Evolutionary conservation across 2,113 vertebrate species (phyloP), one percentile per base, ranked within the genome.

Genomic region (Paralichthys olivaceus): DNA sequence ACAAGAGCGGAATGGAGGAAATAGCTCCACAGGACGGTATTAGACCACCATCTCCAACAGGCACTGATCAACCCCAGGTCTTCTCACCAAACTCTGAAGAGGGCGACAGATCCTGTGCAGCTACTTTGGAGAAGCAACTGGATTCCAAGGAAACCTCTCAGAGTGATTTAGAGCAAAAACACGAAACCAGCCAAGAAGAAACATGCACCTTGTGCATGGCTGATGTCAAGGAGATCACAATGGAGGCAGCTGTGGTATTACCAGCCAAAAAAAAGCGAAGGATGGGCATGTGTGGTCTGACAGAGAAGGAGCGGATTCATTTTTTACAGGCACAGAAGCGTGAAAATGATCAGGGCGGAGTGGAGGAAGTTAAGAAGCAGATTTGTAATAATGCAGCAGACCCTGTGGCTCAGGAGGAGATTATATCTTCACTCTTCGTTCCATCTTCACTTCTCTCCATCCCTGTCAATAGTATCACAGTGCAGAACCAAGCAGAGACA

Each of bases 201-300:
- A 4, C 43, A 20, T 56, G 32, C 34, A 9, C 2, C 12, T 0
- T 20, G 4, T 40, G 8, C 1, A 4, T 22, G 25, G 40, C 17
- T 56, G 66, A 85, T 47, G 40, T 57, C 43, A 74, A 77, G 45
- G 61, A 72, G 61, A 23, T 62, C 17, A 19, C 13, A 47, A 59
- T 66, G 28, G 83, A 82, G 40, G 29, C 51, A 14, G 47, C 32
- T 7, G 51, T 4, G 3, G 72, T 19, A 3, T 22, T 72, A 14
- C 83, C 81, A 0, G 71, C 75, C 66, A 92, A 89, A 56, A 92
- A 90, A 81, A 92, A 83, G 76, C 89, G 72, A 77, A 87, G 92
- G 60, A 91, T 93, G 91, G 92, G 92, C 11, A 89, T 90, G 91
- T 85, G 90, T 37, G 77, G 76, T 9, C 5, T 84, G 72, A 93